Base-by-base conservation (phyloP, 2,113 vertebrate genomes). In the Lycaon pictus region DNA sequence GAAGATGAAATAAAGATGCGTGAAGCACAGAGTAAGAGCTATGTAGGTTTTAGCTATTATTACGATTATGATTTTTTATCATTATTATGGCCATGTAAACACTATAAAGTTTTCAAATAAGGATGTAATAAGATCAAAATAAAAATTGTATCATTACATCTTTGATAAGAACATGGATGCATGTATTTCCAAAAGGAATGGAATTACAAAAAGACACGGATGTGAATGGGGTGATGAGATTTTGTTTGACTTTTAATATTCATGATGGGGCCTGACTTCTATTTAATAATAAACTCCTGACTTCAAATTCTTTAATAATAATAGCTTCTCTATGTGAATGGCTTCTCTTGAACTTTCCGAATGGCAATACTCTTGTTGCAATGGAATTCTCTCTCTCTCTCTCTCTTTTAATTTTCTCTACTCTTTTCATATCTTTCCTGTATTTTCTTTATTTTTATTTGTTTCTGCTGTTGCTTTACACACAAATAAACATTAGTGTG, bases 61-160 rank as follows among this genome's bases (percentile, higher is more conserved):
- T 29, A 53, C 71, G n/a, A 67, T 27, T 62, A 43, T 35, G 11
- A n/a, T 48, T 90, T 95, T 72, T 90, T 72, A 72, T 88, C 23
- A 95, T 96, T 81, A 37, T 85, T 74, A 93, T 60, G 32, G 71
- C 79, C 85, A 16, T 51, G 17, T 65, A 77, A 92, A 95, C 65
- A 71, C 15, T 58, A 35, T 35, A 58, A 62, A 43, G 8, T 96
- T 97, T 90, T 90, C 86, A 96, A 90, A 93, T 93, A 62, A 94
- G 43, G 76, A 82, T 35, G 16, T 25, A 93, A 83, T 82, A 58
- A 84, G 37, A 85, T 69, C 27, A 93, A 93, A 91, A 82, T 98
- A 63, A 95, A 76, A 96, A 37, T 20, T 32, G 9, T 63, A 23
- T 86, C 69, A n/a, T 79, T 74, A n/a, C 0, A 35, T 67, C 15